These are phyloP conservation scores for Odontothrips loti DNA, from an alignment of 2,888 invertebrate species.

Conservation along the genomic window DNA sequence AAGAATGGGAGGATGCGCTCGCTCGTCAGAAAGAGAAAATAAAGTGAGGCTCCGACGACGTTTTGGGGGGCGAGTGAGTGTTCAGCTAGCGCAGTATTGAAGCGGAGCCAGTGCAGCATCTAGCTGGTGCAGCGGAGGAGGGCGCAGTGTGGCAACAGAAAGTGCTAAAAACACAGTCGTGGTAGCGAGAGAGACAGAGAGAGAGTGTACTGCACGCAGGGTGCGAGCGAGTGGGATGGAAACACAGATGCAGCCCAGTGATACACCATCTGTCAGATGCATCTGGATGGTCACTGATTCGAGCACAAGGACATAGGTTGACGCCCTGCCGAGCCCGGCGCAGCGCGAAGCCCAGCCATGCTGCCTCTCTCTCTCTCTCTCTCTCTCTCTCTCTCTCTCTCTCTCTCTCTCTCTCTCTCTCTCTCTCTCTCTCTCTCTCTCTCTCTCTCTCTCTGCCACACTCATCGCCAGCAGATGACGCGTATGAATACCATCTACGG, in stretches of 20 bases:
- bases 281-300: slow-evolving; percentile 17
- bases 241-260: neutral
- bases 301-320: slow-evolving; percentile 16
- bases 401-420: neutral
- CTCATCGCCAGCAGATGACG: neutral
- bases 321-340: slow-evolving; percentile 4
- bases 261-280: slow-evolving; percentile 12
- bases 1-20: too few relatives aligned
- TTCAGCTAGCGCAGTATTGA: too few relatives aligned
- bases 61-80: too few relatives aligned
- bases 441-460: neutral
- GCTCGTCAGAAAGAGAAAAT: too few relatives aligned
- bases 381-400: neutral
- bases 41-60: too few relatives aligned
- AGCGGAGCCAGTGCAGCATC: too few relatives aligned
- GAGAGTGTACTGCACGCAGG: neutral
- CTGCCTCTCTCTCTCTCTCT: neutral
- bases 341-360: neutral
- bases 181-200: slow-evolving; percentile 1
- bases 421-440: neutral
- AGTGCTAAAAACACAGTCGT: neutral
- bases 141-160: neutral
- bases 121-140: neutral
- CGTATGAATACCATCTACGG: too few relatives aligned
- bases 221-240: neutral